These are phyloP conservation scores for Aix galericulata DNA, from an alignment of 2,113 vertebrate species.

Conservation along the genomic window DNA sequence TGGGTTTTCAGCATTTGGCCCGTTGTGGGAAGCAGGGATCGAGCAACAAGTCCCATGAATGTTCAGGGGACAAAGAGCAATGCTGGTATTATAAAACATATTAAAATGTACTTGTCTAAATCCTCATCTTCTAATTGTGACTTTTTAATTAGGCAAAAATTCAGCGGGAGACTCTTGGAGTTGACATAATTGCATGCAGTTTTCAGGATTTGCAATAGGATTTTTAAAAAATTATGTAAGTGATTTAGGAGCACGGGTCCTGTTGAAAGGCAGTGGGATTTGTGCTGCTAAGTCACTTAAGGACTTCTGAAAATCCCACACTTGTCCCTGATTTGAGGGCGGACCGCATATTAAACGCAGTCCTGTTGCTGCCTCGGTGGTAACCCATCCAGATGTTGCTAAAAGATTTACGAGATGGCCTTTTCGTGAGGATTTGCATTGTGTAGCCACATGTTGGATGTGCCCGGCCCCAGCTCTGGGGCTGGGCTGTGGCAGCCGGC, in stretches of 20 bases:
- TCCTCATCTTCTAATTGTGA: background rate
- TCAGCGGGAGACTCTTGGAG: background rate
- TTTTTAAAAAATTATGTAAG: background rate
- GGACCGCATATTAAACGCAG: slow-evolving; percentile 43
- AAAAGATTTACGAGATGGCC: background rate
- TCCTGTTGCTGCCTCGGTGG: background rate
- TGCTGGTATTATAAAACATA: background rate
- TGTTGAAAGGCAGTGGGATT: slow-evolving; percentile 31
- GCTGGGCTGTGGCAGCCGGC: background rate
- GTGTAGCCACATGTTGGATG: background rate
- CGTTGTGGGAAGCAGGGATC: background rate
- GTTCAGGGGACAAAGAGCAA: background rate
- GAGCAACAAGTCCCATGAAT: background rate
- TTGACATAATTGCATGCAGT: background rate
- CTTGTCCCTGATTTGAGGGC: slow-evolving; percentile 45
- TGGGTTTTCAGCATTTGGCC: background rate
- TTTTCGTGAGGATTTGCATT: background rate
- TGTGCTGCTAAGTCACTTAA: slow-evolving; percentile 56
- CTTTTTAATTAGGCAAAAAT: background rate
- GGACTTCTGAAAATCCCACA: slow-evolving; percentile 60
- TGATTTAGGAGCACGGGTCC: slow-evolving; percentile 48
- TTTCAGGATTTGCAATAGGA: background rate
- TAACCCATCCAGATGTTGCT: slow-evolving; percentile 45
- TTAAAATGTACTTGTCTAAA: background rate
- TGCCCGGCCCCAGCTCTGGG: background rate